Evolutionary conservation across 2,113 vertebrate species (phyloP), one percentile per base, ranked within the genome.

Genomic region (Miniopterus natalensis): DNA sequence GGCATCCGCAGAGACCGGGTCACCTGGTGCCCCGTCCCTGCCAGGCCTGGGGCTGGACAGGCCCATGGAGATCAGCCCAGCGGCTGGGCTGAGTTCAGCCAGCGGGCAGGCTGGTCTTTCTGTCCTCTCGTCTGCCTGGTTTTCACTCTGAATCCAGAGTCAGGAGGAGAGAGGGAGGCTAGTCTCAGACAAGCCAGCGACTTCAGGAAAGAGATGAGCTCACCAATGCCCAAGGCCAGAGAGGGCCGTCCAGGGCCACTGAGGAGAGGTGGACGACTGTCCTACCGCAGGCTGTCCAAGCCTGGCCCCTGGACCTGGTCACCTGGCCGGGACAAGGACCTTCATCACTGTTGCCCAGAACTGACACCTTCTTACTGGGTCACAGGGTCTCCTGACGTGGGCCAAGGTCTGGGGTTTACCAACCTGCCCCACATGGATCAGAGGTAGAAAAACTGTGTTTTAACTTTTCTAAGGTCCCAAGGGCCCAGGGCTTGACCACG

Each of bases 401-500:
- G 4, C 1, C 0, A 9, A 6, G 31, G 23, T 42, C 84, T 51
- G 20, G 25, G 47, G 13, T 42, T 40, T 14, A 45, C 29, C 6
- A 2, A 6, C 18, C 29, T 36, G 21, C 25, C 36, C 47, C 53
- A 73, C 14, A 4, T 2, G 6, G 45, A 10, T n/a, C n/a, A 20
- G 65, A 36, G 20, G 65, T 17, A 36, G 65, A 14, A n/a, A 68
- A 18, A 68, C 17, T 31, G 8, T 20, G 31, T 23, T 57, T 9
- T 21, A 25, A 4, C 23, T 47, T 73, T 66, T 8, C 20, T 1
- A 25, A 59, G 79, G 68, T 17, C 45, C 27, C 8, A 2, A 11
- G 63, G 8, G 23, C 31, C 2, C 0, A 0, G 57, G 31, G 11
- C 9, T 1, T 2, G 59, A 17, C 6, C 55, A 8, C 0, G 0